Base-by-base conservation (phyloP, 2,113 vertebrate species). In the Eulemur rufifrons region DNA sequence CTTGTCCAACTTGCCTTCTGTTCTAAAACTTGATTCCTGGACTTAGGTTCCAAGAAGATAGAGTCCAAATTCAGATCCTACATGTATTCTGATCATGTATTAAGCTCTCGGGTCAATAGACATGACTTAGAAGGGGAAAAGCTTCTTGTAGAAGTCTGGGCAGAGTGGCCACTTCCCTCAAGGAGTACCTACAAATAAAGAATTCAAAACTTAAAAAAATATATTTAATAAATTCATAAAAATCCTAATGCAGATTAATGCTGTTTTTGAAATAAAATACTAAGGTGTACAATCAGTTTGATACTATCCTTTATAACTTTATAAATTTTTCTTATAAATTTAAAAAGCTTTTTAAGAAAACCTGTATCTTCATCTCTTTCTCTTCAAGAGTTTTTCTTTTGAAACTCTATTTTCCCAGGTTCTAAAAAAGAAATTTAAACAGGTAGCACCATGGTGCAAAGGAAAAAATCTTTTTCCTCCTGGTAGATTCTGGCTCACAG, bases 11-110 rank as follows among this genome's bases (percentile, higher is more conserved):
- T 89, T 96, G 91, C 56, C 80, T 89, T 61, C 29, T 95, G 21
- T 50, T 95, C 80, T 85, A 95, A 81, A 91, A 45, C 78, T 14
- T 0, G 0, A 20, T 34, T 96, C 63, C 56, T 85, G 83, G 54
- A 87, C 77, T 85, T 8, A 14, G 0, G 32, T 82, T 97, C 74
- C 78, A 97, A 73, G 68, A 84, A 80, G 45, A 45, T 0, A 42
- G 34, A 6, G 39, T 63, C 66, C 68, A 95, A 96, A 95, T 93
- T 89, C 93, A 95, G 56, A 96, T 88, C 32, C 59, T 94, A 34
- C 78, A 91, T 45, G 5, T 42, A 86, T 32, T 92, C 37, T 83
- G n/a, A 64, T 47, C 66, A 68, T 3, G 0, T 71, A 8, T 32
- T 54, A 78, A 77, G 45, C 14, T 29, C 37, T 56, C 23, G 81